Conservation (phyloP, 2,797 vertebrate species). For the Poecilia velifera region DNA sequence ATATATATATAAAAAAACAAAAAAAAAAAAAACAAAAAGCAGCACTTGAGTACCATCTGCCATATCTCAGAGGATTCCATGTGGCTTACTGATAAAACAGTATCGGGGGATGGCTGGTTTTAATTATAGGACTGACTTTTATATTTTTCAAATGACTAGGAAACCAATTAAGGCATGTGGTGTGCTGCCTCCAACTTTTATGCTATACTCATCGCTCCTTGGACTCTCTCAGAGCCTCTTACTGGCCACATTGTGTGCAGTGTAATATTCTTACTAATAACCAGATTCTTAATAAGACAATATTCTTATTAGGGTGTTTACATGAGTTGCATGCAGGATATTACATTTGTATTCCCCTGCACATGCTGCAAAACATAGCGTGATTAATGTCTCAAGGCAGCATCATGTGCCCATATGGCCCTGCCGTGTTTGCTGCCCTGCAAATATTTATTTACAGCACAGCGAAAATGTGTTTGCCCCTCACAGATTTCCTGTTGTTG, state of each 20-base stretch:
- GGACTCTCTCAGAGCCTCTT: conserved; percentile 19
- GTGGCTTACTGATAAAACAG: conserved; percentile 41
- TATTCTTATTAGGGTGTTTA: conserved; percentile 12
- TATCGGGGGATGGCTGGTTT: conserved; percentile 43
- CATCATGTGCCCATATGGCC: neutral
- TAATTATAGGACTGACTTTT: conserved; percentile 54
- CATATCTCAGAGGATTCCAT: conserved; percentile 31
- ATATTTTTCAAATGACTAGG: conserved; percentile 28
- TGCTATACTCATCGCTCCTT: conserved; percentile 10
- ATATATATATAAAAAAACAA: neutral
- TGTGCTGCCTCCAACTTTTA: conserved; percentile 17
- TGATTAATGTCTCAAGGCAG: conserved; percentile 1
- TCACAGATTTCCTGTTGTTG: neutral
- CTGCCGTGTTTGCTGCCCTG: neutral
- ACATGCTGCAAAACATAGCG: neutral
- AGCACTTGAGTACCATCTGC: conserved; percentile 41
- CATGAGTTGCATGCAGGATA: neutral
- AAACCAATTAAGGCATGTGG: conserved; percentile 55
- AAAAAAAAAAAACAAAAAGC: neutral
- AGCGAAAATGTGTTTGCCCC: neutral
- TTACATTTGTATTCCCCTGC: neutral
- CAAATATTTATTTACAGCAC: neutral
- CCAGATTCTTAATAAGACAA: neutral
- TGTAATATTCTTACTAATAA: conserved; percentile 3
- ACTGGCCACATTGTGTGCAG: conserved; percentile 28